Conservation (phyloP, 1,140 invertebrate genomes). For the Pinna nobilis region DNA sequence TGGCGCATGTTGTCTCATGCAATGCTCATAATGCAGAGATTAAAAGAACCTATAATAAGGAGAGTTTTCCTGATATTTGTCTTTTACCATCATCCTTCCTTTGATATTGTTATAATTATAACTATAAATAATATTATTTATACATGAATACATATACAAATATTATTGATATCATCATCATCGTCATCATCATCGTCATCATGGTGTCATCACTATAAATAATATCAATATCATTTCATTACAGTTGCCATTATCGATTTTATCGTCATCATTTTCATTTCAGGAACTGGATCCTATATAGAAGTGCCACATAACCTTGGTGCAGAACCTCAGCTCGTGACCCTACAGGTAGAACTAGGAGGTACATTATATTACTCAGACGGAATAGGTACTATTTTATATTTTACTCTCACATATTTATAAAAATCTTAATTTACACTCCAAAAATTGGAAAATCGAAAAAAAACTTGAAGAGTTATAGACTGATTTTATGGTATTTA, state of each 20-base stretch:
- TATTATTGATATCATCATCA: too few relatives aligned
- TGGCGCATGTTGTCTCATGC: too few relatives aligned
- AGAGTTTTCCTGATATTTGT: background rate
- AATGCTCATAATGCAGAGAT: background rate
- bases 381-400: conserved; percentile 2
- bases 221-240: background rate
- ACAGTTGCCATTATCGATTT: background rate
- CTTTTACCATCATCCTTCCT: background rate
- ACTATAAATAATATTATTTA: too few relatives aligned
- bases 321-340: conserved; percentile 1
- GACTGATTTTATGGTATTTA: too few relatives aligned
- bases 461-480: too few relatives aligned
- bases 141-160: too few relatives aligned
- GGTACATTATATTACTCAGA: conserved; percentile 11
- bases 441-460: too few relatives aligned
- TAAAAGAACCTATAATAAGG: background rate
- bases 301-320: conserved; percentile 22
- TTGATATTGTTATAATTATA: too few relatives aligned
- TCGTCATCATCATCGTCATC: too few relatives aligned
- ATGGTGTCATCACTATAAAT: too few relatives aligned
- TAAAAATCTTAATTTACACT: background rate
- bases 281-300: conserved; percentile 6
- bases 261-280: background rate
- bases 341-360: conserved; percentile 2
- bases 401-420: background rate